Evolutionary conservation across 2,797 vertebrate species (phyloP), one percentile per base, ranked within the genome.

Genomic region (Oreonectes daqikongensis): DNA sequence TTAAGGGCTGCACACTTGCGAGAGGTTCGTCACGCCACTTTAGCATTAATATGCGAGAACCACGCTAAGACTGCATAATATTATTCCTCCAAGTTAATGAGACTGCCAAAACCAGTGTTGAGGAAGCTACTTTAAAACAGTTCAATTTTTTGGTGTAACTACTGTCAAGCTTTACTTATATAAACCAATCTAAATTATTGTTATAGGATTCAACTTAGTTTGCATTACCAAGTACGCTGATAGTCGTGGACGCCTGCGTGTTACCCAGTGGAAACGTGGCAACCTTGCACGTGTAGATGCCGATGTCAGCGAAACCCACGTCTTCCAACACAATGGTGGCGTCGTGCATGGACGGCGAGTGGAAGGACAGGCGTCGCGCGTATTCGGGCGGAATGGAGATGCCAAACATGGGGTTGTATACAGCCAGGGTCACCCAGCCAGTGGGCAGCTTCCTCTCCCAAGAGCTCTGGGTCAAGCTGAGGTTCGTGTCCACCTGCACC

Each of bases 231-330:
- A 99, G 89, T 55, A 99, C 95, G 78, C 89, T 95, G 86, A 99
- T 92, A 1, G 91, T 94, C 78, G 95, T 96, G 79, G 96, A 93
- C 7, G 96, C 94, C 71, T 98, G 95, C 0, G 94, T 92, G 92
- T 97, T 97, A 86, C 98, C 98, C 87, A 98, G 92, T 2, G 98
- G 98, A 89, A 99, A 99, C 3, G 96, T 99, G 75, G 93, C 95
- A 70, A 96, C 97, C 88, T 98, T 99, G 90, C 98, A 99, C 87
- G 96, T 93, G 74, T 99, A 99, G 69, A 95, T 90, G 79, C 97
- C 98, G 3, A 94, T 91, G 82, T 99, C 98, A 32, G 96, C 88
- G 81, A 97, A 98, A 85, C 94, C 95, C 77, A 99, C 94, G 12
- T 97, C 95, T 82, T 92, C 93, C 77, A 99, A 88, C 44, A 95